Percentiles rank a stretch among this genome's conserved stretches.
Evolutionary conservation across 2,888 invertebrate species (phyloP).

Genomic region (Drosophila histrio): DNA sequence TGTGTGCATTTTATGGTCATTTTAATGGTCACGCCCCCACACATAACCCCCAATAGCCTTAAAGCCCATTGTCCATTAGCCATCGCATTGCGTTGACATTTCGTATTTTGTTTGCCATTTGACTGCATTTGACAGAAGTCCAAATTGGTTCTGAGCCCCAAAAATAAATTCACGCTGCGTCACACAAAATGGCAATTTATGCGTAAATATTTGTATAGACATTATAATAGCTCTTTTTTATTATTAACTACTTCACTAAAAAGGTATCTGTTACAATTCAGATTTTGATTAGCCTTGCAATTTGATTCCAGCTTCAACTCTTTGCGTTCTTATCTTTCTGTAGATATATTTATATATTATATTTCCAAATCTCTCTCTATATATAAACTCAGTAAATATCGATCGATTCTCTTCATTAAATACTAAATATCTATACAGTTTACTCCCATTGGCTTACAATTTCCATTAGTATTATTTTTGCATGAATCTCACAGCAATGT

Average conservation of each 20-base stretch:
- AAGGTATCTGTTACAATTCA: background rate
- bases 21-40: conserved; percentile 46
- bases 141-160: conserved; percentile 43
- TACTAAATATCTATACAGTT: too few species aligned
- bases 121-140: conserved; percentile 60
- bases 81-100: conserved; percentile 45
- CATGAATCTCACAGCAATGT: background rate
- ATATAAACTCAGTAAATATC: too few species aligned
- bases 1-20: conserved; percentile 51
- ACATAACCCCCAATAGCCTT: background rate
- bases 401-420: too few species aligned
- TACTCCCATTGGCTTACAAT: too few species aligned
- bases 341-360: too few species aligned
- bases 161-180: conserved; percentile 49
- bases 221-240: background rate
- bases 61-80: background rate
- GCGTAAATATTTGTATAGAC: conserved; percentile 7
- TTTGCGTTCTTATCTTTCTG: too few species aligned
- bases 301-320: background rate
- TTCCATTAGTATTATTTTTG: background rate
- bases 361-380: too few species aligned
- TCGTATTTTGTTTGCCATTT: conserved; percentile 47
- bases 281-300: background rate
- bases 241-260: background rate
- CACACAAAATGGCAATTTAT: conserved; percentile 42